A percentile compares a stretch with the other conserved stretches of the same genome.
phyloP scores from a whole-genome alignment of 2,888 invertebrate genomes.

The Glaucopsyche alexis region DNA sequence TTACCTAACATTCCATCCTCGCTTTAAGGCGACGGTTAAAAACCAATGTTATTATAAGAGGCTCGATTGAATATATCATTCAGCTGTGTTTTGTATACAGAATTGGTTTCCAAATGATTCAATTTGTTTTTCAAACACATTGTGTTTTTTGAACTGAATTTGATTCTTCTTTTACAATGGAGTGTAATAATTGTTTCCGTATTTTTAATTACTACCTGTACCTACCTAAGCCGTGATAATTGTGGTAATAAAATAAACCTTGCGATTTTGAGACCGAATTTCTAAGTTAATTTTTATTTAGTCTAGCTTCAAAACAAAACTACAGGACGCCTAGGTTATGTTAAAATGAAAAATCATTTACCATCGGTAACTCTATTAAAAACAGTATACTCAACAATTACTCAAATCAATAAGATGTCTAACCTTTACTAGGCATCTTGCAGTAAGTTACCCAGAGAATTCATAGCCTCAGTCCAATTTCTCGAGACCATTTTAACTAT shows the following conservation, averaged over 20 bases:
- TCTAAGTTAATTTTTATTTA: too few relatives aligned
- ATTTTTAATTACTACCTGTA: neutral
- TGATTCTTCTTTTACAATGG: neutral
- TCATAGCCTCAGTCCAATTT: neutral
- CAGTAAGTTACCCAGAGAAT: neutral
- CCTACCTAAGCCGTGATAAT: neutral
- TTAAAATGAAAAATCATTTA: too few relatives aligned
- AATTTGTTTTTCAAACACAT: neutral
- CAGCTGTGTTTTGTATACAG: neutral
- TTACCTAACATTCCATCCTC: too few relatives aligned
- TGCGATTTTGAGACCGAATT: too few relatives aligned
- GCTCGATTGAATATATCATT: neutral
- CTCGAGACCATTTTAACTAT: neutral
- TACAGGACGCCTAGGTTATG: too few relatives aligned
- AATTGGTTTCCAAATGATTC: neutral
- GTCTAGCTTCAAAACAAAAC: too few relatives aligned
- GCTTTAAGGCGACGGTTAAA: neutral
- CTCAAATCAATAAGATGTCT: too few relatives aligned
- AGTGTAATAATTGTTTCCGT: neutral
- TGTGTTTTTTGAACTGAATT: neutral
- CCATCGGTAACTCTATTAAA: too few relatives aligned
- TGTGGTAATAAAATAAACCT: too few relatives aligned
- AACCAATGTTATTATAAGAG: neutral
- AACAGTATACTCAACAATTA: too few relatives aligned
- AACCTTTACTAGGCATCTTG: neutral